A percentile compares a stretch with the other conserved stretches of the same genome.
Conservation (phyloP, 2,113 vertebrate genomes). For the Anguilla japonica region DNA sequence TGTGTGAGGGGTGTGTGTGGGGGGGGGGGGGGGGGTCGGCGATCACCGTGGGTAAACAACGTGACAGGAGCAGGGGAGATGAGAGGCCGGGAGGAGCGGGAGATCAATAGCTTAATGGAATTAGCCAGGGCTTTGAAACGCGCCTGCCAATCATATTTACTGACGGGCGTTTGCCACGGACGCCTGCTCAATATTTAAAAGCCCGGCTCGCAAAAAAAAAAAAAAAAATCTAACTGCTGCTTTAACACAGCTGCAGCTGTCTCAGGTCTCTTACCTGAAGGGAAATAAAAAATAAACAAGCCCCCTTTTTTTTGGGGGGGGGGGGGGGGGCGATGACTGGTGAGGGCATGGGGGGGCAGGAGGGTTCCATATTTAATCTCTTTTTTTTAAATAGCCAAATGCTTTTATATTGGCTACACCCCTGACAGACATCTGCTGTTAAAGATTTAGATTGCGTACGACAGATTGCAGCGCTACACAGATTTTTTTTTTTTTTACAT, state of each 20-base stretch:
- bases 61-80: slow-evolving; percentile 49
- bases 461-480: neutral
- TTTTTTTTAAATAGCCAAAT: neutral
- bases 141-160: slow-evolving; percentile 76
- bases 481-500: neutral
- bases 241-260: slow-evolving; percentile 49
- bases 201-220: slow-evolving; percentile 43
- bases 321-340: neutral
- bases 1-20: neutral
- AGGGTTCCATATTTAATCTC: neutral
- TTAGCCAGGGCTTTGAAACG: slow-evolving; percentile 74
- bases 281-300: slow-evolving; percentile 40
- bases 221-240: slow-evolving; percentile 45
- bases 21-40: slow-evolving; percentile 39
- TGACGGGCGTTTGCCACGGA: slow-evolving; percentile 58
- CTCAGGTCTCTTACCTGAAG: slow-evolving; percentile 44
- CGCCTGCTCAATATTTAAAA: slow-evolving; percentile 63
- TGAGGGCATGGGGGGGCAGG: neutral
- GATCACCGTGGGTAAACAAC: slow-evolving; percentile 54
- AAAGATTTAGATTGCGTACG: neutral
- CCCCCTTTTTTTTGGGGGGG: neutral
- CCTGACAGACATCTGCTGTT: neutral
- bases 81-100: slow-evolving; percentile 42
- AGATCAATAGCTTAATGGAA: slow-evolving; percentile 79
- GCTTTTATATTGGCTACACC: neutral